phyloP scores from a whole-genome alignment of 2,888 invertebrate species.

The Euproctis similis region DNA sequence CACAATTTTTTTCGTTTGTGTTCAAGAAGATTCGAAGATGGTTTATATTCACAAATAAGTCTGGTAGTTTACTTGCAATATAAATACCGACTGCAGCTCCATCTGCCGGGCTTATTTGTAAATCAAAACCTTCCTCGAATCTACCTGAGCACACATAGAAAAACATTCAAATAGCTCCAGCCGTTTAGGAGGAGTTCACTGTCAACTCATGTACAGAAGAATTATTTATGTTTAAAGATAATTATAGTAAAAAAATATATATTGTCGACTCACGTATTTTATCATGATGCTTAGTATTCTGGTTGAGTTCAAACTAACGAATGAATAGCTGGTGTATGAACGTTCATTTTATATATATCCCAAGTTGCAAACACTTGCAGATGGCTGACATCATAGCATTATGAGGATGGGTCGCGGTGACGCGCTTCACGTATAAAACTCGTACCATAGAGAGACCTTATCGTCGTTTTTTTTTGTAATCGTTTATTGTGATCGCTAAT shows the following conservation, averaged over 20 bases:
- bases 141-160: too few relatives aligned
- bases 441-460: slow-evolving; percentile 30
- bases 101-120: too few relatives aligned
- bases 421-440: slow-evolving; percentile 32
- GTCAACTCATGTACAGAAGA: too few relatives aligned
- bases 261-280: slow-evolving; percentile 63
- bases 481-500: slow-evolving; percentile 27
- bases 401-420: slow-evolving; percentile 43
- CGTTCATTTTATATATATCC: slow-evolving; percentile 68
- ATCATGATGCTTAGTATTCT: slow-evolving; percentile 67
- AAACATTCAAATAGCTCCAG: too few relatives aligned
- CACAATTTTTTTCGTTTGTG: too few relatives aligned
- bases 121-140: too few relatives aligned
- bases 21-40: too few relatives aligned
- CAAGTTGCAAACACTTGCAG: slow-evolving; percentile 53
- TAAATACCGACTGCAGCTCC: too few relatives aligned
- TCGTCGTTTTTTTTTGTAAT: slow-evolving; percentile 44
- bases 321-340: slow-evolving; percentile 61
- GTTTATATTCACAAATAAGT: too few relatives aligned
- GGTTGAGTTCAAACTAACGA: slow-evolving; percentile 69
- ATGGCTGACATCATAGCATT: slow-evolving; percentile 65
- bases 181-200: too few relatives aligned
- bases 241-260: slow-evolving; percentile 11
- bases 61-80: too few relatives aligned
- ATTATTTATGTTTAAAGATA: too few relatives aligned